Base-by-base conservation (phyloP, 2,888 invertebrate genomes). In the Aleiodes leptofemur region DNA sequence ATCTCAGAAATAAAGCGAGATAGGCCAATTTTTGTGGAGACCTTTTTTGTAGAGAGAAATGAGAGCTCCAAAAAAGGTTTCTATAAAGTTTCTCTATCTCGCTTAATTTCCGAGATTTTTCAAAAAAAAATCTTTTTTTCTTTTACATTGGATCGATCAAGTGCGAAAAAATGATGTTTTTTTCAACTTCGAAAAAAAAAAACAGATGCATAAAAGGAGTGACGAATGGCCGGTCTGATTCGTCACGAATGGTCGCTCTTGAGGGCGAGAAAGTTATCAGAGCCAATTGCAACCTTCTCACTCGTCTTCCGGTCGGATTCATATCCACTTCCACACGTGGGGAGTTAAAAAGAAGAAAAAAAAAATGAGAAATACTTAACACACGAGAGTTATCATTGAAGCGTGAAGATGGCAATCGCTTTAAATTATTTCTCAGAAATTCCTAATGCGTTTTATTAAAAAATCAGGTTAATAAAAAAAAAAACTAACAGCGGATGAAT, bases 171-270 rank as follows among this genome's bases (percentile, higher is more conserved):
- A 75, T 74, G 74, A 55, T 9, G 23, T 55, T 56, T 51, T 59
- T 55, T 31, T 64, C 1, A 34, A 6, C 4, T 6, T 34, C n/a
- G n/a, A n/a, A n/a, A 6, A 34, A 73, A 38, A 59, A 68, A 75
- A 74, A 56, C 76, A 59, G 71, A 66, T 77, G 51, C 31, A 76
- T 71, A 68, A 72, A 77, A 56, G 72, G 75, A 82, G 82, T 86
- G 86, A 88, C 85, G 85, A 85, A 87, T 87, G 85, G 85, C 74
- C 74, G 75, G 77, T 73, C 80, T 87, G 84, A 89, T 88, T 82
- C 80, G 76, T 84, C 78, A 78, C 86, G 89, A 88, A 81, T 84
- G 84, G 80, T 70, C 83, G 85, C 81, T 79, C 57, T 79, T 78
- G 79, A 73, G 83, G 87, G 87, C 84, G 88, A 85, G 86, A 86